Evolutionary conservation across 2,797 vertebrate genomes (phyloP).

Genomic region (Phalloptychus januarius): DNA sequence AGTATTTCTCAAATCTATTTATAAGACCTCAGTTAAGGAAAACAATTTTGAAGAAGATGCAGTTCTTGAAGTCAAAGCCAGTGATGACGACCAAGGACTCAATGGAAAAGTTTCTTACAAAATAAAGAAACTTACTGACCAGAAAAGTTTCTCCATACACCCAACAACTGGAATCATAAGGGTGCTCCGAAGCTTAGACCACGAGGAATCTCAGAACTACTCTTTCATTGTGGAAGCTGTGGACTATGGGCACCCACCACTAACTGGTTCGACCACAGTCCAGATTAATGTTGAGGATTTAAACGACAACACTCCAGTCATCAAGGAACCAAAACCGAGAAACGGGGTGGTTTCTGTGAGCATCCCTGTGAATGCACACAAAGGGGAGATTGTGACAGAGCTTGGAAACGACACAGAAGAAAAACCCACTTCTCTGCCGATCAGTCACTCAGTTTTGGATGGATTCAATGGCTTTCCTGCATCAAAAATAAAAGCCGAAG

Average conservation of each 20-base stretch:
- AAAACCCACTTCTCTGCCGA: slow-evolving; percentile 14
- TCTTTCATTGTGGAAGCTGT: slow-evolving; percentile 86
- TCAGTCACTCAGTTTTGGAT: slow-evolving; percentile 41
- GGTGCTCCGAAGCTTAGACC: slow-evolving; percentile 84
- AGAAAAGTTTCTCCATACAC: slow-evolving; percentile 81
- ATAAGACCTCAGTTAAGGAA: slow-evolving; percentile 82
- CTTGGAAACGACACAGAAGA: slow-evolving; percentile 62
- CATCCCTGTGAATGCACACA: slow-evolving; percentile 84
- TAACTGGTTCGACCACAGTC: slow-evolving; percentile 83
- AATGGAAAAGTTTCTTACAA: slow-evolving; percentile 87
- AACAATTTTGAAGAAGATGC: slow-evolving; percentile 80
- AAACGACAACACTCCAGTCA: slow-evolving; percentile 88
- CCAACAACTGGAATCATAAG: slow-evolving; percentile 84
- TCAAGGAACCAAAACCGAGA: slow-evolving; percentile 81
- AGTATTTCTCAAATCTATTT: slow-evolving; percentile 80
- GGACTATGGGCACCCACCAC: slow-evolving; percentile 87
- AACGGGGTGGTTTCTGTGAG: slow-evolving; percentile 81
- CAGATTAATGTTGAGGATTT: slow-evolving; percentile 82
- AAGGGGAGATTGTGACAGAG: slow-evolving; percentile 80
- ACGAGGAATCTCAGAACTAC: slow-evolving; percentile 81
- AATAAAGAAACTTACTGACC: slow-evolving; percentile 76
- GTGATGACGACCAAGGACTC: slow-evolving; percentile 84
- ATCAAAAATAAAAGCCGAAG: slow-evolving; percentile 82
- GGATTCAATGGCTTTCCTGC: slow-evolving; percentile 66
- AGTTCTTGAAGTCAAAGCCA: slow-evolving; percentile 83